These are phyloP conservation scores for Enteromius radiatus DNA, from an alignment of 2,797 vertebrate species.

Conservation along the genomic window DNA sequence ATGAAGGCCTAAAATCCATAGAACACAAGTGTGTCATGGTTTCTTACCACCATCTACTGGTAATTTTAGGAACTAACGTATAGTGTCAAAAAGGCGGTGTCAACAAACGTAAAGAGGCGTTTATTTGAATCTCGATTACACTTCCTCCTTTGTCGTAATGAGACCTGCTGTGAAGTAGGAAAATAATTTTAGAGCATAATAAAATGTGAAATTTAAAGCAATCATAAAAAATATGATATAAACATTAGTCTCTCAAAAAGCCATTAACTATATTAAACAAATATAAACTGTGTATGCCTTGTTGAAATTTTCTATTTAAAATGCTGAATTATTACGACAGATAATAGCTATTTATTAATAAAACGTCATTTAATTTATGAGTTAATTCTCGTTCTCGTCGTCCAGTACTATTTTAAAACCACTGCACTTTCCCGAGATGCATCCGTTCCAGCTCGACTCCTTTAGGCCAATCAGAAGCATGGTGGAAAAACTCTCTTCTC, in stretches of 20 bases:
- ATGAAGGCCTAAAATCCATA: background rate
- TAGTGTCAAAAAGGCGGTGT: background rate
- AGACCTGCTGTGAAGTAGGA: background rate
- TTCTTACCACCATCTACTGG: constrained; percentile 12
- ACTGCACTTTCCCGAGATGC: constrained; percentile 40
- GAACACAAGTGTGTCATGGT: background rate
- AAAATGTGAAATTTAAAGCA: background rate
- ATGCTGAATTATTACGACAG: background rate
- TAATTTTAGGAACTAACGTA: background rate
- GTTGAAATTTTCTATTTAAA: background rate
- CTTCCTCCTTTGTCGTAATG: background rate
- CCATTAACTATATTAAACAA: no score
- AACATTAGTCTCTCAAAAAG: background rate
- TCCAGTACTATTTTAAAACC: constrained; percentile 13
- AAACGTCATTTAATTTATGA: background rate
- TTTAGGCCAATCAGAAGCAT: constrained; percentile 46
- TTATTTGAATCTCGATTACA: background rate
- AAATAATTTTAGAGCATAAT: background rate
- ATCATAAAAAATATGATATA: background rate
- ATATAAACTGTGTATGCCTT: background rate
- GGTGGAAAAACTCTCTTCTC: background rate
- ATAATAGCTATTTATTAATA: background rate
- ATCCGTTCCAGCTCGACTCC: background rate
- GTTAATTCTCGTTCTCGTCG: background rate
- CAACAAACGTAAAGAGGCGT: background rate